Percentiles rank a stretch among this genome's conserved stretches.
phyloP scores from a whole-genome alignment of 2,113 vertebrate genomes.

The Dromas ardeola region DNA sequence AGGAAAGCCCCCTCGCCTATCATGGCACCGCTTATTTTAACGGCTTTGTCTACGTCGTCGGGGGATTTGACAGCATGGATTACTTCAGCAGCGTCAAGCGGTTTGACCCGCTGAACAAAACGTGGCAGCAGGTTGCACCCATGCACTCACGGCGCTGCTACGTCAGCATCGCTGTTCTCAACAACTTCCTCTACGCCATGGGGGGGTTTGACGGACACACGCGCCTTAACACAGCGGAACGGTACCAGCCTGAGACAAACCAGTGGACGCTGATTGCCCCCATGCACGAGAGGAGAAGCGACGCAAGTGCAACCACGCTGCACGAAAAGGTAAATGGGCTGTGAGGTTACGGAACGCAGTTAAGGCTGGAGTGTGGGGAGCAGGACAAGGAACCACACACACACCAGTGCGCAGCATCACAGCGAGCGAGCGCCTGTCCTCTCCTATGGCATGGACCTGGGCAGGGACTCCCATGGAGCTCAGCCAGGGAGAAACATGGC shows the following conservation, averaged over 20 bases:
- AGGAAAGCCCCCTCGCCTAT: slow-evolving; percentile 77
- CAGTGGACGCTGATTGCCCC: slow-evolving; percentile 82
- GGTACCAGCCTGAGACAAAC: slow-evolving; percentile 79
- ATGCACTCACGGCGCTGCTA: slow-evolving; percentile 85
- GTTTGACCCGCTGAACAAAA: slow-evolving; percentile 76
- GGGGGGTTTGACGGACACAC: slow-evolving; percentile 84
- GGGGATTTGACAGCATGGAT: slow-evolving; percentile 79
- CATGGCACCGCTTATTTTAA: slow-evolving; percentile 77
- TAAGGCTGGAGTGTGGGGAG: accelerated
- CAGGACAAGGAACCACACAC: background rate
- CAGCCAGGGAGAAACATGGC: background rate
- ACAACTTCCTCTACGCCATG: slow-evolving; percentile 76
- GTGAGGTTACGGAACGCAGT: accelerated
- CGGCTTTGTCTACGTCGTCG: slow-evolving; percentile 80
- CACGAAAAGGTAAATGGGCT: slow-evolving; percentile 70
- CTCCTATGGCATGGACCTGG: background rate
- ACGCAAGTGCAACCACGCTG: slow-evolving; percentile 79
- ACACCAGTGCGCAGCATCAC: accelerated
- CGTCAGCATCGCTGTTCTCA: slow-evolving; percentile 78
- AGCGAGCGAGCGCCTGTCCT: accelerated
- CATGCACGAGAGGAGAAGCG: slow-evolving; percentile 82
- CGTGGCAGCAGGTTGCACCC: slow-evolving; percentile 81
- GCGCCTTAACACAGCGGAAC: slow-evolving; percentile 80
- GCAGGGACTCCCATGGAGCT: background rate
- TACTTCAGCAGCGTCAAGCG: slow-evolving; percentile 81